Evolutionary conservation across 2,797 vertebrate species (phyloP).

Genomic region (Esox masquinongy): DNA sequence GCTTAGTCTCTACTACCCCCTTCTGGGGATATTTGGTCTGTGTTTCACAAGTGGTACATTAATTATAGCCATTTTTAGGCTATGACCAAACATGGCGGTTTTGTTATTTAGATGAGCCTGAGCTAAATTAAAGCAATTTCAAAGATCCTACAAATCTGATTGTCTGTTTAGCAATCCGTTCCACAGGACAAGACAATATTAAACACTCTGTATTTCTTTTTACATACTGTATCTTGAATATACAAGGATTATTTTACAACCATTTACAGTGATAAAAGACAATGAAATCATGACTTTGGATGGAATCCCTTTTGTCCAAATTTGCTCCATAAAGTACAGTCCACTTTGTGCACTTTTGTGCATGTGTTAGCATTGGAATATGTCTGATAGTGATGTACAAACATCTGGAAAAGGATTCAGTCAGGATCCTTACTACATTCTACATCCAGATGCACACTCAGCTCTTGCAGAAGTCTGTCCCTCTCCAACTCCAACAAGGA

Average conservation of each 20-base stretch:
- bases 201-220: neutral
- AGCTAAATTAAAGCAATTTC: neutral
- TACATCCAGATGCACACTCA: conserved; percentile 39
- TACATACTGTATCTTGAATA: conserved; percentile 17
- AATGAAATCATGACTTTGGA: neutral
- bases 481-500: conserved; percentile 70
- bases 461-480: conserved; percentile 58
- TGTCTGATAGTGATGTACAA: neutral
- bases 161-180: neutral
- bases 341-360: conserved; percentile 2
- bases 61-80: neutral
- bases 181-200: conserved; percentile 2
- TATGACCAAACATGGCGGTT: neutral
- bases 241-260: conserved; percentile 55
- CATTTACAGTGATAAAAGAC: conserved; percentile 53
- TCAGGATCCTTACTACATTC: conserved; percentile 40
- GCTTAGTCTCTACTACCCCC: neutral
- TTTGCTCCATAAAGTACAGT: neutral
- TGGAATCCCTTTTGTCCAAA: conserved; percentile 15
- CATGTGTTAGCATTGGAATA: neutral
- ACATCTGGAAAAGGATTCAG: neutral
- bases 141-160: neutral
- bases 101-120: neutral
- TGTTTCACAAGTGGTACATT: neutral
- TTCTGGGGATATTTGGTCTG: neutral